phyloP scores from a whole-genome alignment of 2,797 vertebrate genomes.

The Acomys russatus region DNA sequence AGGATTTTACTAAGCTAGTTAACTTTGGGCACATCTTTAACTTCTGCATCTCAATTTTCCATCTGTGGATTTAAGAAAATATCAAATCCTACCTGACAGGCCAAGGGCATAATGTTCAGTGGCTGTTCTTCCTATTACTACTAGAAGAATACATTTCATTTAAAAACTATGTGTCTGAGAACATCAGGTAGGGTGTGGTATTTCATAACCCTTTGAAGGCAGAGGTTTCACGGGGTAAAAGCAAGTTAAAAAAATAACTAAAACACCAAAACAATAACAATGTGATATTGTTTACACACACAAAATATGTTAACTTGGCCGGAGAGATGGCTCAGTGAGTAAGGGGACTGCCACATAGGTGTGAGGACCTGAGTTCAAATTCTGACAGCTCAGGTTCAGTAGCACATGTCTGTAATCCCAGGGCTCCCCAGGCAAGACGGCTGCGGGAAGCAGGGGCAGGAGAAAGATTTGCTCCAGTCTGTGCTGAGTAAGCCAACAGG shows the following conservation, averaged over 20 bases:
- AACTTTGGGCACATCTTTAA: conserved; percentile 45
- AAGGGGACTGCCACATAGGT: not conserved
- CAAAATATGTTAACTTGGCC: not conserved
- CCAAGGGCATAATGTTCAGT: not conserved
- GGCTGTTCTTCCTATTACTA: not conserved
- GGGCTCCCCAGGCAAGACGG: not conserved
- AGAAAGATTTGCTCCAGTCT: not conserved
- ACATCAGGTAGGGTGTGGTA: not conserved
- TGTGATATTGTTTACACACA: not conserved
- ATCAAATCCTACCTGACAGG: conserved; percentile 28
- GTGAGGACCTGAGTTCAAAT: not conserved
- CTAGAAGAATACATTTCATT: not conserved
- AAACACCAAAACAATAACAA: not conserved
- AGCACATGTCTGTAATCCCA: not conserved
- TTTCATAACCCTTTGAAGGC: not conserved
- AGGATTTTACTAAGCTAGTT: conserved; percentile 7
- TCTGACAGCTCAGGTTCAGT: not conserved
- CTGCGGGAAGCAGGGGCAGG: not conserved
- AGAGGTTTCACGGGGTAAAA: not conserved
- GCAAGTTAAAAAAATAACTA: not conserved
- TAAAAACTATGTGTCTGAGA: conserved; percentile 5
- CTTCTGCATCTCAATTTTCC: conserved; percentile 56
- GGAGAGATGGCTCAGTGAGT: not conserved
- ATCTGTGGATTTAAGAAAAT: conserved; percentile 8
- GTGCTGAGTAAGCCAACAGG: not conserved